Conservation (phyloP, 2,113 vertebrate species). For the Lutjanus erythropterus region DNA sequence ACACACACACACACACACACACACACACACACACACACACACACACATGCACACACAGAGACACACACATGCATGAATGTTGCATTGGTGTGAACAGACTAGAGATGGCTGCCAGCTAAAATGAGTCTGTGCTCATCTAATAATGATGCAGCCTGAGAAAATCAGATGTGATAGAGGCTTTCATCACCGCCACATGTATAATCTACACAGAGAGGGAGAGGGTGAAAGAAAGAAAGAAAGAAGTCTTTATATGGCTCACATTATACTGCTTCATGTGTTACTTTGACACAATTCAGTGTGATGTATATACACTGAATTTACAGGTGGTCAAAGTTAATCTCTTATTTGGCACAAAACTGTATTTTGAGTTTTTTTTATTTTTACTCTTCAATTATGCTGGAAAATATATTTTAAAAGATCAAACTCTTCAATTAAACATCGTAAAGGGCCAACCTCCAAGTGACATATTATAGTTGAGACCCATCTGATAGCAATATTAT, state of each 20-base stretch:
- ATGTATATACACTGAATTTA: background rate
- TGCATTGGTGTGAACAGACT: constrained; percentile 75
- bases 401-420: too few relatives aligned
- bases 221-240: background rate
- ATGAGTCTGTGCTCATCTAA: constrained; percentile 70
- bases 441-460: too few relatives aligned
- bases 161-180: constrained; percentile 61
- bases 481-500: too few relatives aligned
- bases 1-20: constrained; percentile 34
- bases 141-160: constrained; percentile 74
- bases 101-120: constrained; percentile 64
- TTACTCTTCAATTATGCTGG: too few relatives aligned
- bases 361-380: too few relatives aligned
- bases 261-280: background rate
- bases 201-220: constrained; percentile 43
- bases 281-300: background rate
- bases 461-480: too few relatives aligned
- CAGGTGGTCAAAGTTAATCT: background rate
- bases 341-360: too few relatives aligned
- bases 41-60: too few relatives aligned
- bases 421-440: too few relatives aligned
- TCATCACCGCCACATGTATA: constrained; percentile 61
- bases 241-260: background rate
- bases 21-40: constrained; percentile 3
- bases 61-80: constrained; percentile 55